Evolutionary conservation across 2,888 invertebrate species (phyloP), one percentile per base, ranked within the genome.

Genomic region (Suillia variegata): DNA sequence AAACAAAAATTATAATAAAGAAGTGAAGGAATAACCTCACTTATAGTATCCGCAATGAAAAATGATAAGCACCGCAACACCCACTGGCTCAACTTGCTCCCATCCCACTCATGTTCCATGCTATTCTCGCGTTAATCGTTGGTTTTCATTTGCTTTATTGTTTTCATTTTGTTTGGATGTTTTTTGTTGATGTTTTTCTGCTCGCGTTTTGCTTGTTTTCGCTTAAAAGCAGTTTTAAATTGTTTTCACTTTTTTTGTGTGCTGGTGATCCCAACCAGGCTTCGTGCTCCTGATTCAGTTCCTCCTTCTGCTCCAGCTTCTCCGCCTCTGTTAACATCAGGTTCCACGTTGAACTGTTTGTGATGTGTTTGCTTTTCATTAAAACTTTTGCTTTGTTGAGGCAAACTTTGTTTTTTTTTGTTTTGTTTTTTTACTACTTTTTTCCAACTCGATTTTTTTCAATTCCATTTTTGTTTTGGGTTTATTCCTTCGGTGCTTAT

Each of bases 361-460:
- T 65, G 73, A 73, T 75, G 67, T 78, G 74, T 78, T 78, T 77
- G 71, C 73, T 77, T 78, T 77, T 77, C 76, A 77, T 77, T 78
- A 75, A 74, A 77, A 70, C 62, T 73, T 73, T 74, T 70, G 65
- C 67, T 73, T 71, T 68, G 65, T 75, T 67, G 64, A 70, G 70
- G 66, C 68, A 74, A 68, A 73, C 74, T 75, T 54, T 17, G 26
- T 18, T 15, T 24, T 42, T 4, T 38, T 75, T 68, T 62, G 64
- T 56, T n/a, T n/a, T n/a, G n/a, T n/a, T n/a, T n/a, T n/a, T n/a
- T n/a, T n/a, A n/a, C n/a, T n/a, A n/a, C n/a, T n/a, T n/a, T n/a
- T n/a, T n/a, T 62, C 42, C 17, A 31, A 42, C 56, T 59, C 33
- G 38, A 50, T 26, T 26, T 26, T 26, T 26, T 26, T 26, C 26